Base-by-base conservation (phyloP, 2,888 invertebrate species). In the Temnothorax rugatulus region DNA sequence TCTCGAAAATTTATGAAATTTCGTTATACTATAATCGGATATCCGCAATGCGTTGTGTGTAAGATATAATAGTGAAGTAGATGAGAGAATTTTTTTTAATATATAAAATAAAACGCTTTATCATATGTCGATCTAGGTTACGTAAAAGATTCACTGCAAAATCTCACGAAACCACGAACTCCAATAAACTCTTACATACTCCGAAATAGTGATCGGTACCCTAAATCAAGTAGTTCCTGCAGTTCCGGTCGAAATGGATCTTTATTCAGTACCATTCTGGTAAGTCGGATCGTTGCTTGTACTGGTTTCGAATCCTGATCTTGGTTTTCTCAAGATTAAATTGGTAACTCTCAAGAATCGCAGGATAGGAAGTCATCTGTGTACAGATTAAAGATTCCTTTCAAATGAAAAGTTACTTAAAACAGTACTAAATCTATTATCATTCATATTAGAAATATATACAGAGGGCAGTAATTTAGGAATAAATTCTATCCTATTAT, bases 221-320 rank as follows among this genome's bases (percentile, higher is more conserved):
- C 97, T 5, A 96, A 86, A 54, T 95, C 92, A 0, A 96, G 94
- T 9, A 97, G 92, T 83, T 96, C 96, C 88, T 96, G 95, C 21
- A 97, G 92, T 93, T 96, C 95, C 4, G 96, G 95, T 34, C 96
- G 90, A 57, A 94, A 93, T 0, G 97, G 97, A 95, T 97, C 95
- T 84, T 97, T 95, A 87, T 96, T 95, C 34, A 92, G 91, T 96
- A 97, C 97, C 97, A 97, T 92, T 97, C 96, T 0, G 96, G 95
- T 50, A 95, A 92, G 79, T 95, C 95, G 0, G 95, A 93, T 82
- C 96, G 95, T 95, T 97, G 96, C 64, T 94, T 94, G 90, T 96
- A 96, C 92, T 96, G 97, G 94, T 96, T 96, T 85, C 92, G 94
- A 7, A 97, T 91, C 92, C 96, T 97, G 73, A 90, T 93, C 91